These are phyloP conservation scores for Cynoglossus semilaevis DNA, from an alignment of 2,113 vertebrate species.

Conservation along the genomic window DNA sequence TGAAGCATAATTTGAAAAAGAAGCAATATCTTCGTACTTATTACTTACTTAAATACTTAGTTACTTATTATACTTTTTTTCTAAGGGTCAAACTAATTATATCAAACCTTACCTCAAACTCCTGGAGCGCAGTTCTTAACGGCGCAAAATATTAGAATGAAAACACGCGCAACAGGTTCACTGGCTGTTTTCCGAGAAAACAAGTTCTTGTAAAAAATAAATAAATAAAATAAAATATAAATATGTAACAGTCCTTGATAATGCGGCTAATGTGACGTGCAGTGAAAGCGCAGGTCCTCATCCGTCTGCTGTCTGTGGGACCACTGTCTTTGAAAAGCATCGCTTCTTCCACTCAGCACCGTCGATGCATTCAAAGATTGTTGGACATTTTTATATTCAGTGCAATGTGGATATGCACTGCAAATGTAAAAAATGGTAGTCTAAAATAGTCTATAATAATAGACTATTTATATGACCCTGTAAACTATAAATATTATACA, in stretches of 20 bases:
- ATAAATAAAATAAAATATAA: not conserved
- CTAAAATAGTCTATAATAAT: too few relatives aligned
- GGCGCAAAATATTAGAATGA: not conserved
- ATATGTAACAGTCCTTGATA: not conserved
- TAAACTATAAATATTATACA: too few relatives aligned
- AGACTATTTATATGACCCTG: too few relatives aligned
- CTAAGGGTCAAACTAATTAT: not conserved
- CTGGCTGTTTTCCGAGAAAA: not conserved
- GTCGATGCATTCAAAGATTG: conserved; percentile 31
- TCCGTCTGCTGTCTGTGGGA: conserved; percentile 34
- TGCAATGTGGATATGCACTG: too few relatives aligned
- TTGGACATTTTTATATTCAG: not conserved
- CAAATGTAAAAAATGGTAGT: too few relatives aligned
- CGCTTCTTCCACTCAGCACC: conserved; percentile 23
- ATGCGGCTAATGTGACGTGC: not conserved
- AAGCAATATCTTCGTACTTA: too few relatives aligned
- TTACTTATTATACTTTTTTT: too few relatives aligned
- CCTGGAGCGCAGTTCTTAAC: conserved; percentile 10
- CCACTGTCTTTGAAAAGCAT: conserved; percentile 61
- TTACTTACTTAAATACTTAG: too few relatives aligned
- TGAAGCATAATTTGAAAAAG: not conserved
- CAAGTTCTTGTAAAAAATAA: not conserved
- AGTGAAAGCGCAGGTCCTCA: conserved; percentile 2
- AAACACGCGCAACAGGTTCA: not conserved
- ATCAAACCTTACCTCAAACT: conserved; percentile 49